Percentiles rank a stretch among this genome's conserved stretches.
These are phyloP conservation scores for Melinaea marsaeus DNA, from an alignment of 2,888 invertebrate genomes.

Conservation along the genomic window DNA sequence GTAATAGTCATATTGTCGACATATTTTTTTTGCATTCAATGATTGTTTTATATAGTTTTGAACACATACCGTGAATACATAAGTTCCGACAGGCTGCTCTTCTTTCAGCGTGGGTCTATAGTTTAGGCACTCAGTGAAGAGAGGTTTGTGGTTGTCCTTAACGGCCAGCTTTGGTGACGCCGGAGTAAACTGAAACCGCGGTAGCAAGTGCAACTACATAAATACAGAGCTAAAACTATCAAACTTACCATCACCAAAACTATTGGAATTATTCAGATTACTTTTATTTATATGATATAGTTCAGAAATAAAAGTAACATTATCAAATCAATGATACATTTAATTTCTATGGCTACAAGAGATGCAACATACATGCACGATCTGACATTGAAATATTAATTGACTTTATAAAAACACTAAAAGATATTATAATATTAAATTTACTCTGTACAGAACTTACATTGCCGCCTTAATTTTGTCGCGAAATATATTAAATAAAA, in stretches of 20 bases:
- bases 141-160: constrained; percentile 90
- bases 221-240: constrained; percentile 34
- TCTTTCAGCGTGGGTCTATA: constrained; percentile 91
- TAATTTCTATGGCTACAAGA: not conserved
- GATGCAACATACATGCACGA: constrained; percentile 2
- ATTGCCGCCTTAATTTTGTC: constrained; percentile 6
- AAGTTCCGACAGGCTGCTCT: constrained; percentile 83
- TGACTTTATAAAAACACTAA: too few species aligned
- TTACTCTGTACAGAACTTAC: constrained; percentile 5
- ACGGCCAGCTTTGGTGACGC: constrained; percentile 64
- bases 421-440: not conserved
- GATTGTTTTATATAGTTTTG: not conserved
- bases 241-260: constrained; percentile 3
- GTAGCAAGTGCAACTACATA: constrained; percentile 50
- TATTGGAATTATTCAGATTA: not conserved
- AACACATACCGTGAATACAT: constrained; percentile 83
- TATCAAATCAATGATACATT: too few species aligned
- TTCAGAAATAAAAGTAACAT: too few species aligned
- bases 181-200: constrained; percentile 63
- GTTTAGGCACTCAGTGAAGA: constrained; percentile 88
- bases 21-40: not conserved
- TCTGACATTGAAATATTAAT: constrained; percentile 4
- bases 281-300: too few species aligned
- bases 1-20: not conserved
- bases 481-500: constrained; percentile 24